phyloP scores from a whole-genome alignment of 2,113 vertebrate genomes.

The Holacanthus passer region DNA sequence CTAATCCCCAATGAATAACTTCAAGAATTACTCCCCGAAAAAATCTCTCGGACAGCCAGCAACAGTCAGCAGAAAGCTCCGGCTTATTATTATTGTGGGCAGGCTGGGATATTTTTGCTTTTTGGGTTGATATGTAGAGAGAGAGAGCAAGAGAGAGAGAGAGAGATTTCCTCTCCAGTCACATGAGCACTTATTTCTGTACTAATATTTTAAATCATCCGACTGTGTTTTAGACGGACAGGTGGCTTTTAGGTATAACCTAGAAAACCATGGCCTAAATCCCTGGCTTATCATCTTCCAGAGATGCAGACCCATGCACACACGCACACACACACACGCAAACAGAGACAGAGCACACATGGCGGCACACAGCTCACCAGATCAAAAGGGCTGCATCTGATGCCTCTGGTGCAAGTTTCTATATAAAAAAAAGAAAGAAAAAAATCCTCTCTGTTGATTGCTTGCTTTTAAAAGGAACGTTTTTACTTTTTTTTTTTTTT shows the following conservation, averaged over 20 bases:
- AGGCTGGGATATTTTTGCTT: slow-evolving; percentile 7
- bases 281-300: slow-evolving; percentile 59
- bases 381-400: slow-evolving; percentile 52
- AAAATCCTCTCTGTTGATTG: slow-evolving; percentile 37
- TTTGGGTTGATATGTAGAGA: slow-evolving; percentile 8
- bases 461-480: slow-evolving; percentile 20
- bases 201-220: slow-evolving; percentile 64
- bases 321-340: slow-evolving; percentile 1
- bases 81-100: slow-evolving; percentile 28
- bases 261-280: slow-evolving; percentile 73
- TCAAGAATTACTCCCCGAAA: background rate
- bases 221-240: slow-evolving; percentile 62
- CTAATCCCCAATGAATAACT: slow-evolving; percentile 29
- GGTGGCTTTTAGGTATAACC: slow-evolving; percentile 75
- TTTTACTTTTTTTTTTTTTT: slow-evolving; percentile 18
- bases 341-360: slow-evolving; percentile 6
- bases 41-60: slow-evolving; percentile 20
- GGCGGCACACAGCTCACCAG: slow-evolving; percentile 13
- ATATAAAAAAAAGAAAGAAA: slow-evolving; percentile 1
- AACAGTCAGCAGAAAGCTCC: slow-evolving; percentile 14
- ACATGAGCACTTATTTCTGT: slow-evolving; percentile 51
- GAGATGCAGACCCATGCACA: slow-evolving; percentile 22
- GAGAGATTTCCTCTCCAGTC: slow-evolving; percentile 30
- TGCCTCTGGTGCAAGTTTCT: slow-evolving; percentile 50
- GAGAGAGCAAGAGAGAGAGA: background rate